Base-by-base conservation (phyloP, 2,113 vertebrate species). In the Planiliza haematocheilus region DNA sequence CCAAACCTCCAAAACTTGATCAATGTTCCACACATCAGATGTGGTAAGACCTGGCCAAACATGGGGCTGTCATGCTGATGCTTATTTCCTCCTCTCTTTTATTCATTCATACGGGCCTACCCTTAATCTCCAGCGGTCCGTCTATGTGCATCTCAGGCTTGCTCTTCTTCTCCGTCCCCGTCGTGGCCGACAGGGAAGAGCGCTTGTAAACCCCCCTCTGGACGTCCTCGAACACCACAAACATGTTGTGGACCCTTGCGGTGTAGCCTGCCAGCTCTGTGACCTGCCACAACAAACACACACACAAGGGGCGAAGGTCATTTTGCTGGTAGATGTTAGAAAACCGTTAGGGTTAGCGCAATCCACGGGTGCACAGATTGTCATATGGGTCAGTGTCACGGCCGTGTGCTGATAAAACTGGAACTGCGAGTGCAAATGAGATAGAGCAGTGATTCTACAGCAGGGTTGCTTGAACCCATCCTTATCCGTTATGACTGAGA, bases 251-350 rank as follows among this genome's bases (percentile, higher is more conserved):
- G 24, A 99, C 98, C 10, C 98, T 93, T 13, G 97, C 96, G 0
- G 98, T 99, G 86, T 99, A 99, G 36, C 98, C 97, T 42, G 98
- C 98, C 88, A 99, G 89, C 86, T 99, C 98, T 10, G 98, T 99
- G 83, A 99, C 89, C 98, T 99, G 87, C 60, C 36, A 67, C 77
- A 83, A 41, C 39, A 90, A 82, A 81, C 87, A 89, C 14, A 66
- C 87, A 89, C 14, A 66, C 10, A 45, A 7, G 11, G 72, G 61
- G 67, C 38, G 79, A 50, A 53, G 55, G 61, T 76, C 17, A 67
- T 2, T 12, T 1, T n/a, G 2, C 1, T 1, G 34, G 14, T 38
- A 30, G 79, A 39, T 45, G 30, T 58, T 46, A 65, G 52, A 50
- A 18, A 4, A 16, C 38, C 16, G 37, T 57, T 17, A 9, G 53